A percentile compares a stretch with the other conserved stretches of the same genome.
These are phyloP conservation scores for Tenualosa ilisha DNA, from an alignment of 2,797 vertebrate genomes.

Conservation along the genomic window DNA sequence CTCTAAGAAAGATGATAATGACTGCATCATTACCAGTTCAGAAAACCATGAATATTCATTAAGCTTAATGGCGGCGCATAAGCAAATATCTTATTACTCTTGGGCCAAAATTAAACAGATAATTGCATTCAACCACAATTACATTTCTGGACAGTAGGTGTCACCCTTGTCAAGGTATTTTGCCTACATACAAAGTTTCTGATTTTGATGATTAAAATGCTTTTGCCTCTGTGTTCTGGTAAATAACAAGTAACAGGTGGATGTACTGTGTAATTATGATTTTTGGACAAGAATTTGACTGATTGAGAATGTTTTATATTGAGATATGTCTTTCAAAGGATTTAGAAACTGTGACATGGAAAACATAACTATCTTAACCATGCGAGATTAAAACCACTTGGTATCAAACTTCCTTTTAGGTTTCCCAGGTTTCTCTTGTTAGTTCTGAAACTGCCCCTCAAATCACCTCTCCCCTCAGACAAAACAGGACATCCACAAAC, in stretches of 20 bases:
- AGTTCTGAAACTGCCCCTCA: background rate
- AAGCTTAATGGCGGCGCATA: background rate
- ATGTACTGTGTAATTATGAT: background rate
- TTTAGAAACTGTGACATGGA: background rate
- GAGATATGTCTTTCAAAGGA: background rate
- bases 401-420: background rate
- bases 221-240: background rate
- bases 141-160: conserved; percentile 43
- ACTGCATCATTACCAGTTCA: background rate
- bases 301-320: background rate
- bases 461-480: conserved; percentile 7
- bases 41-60: background rate
- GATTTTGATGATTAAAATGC: background rate
- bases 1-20: background rate
- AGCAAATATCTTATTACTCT: background rate
- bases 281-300: too few relatives aligned
- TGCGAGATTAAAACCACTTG: background rate
- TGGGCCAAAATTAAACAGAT: background rate
- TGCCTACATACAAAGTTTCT: background rate
- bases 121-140: background rate
- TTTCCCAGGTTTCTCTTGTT: background rate
- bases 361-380: background rate
- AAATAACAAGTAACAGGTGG: background rate
- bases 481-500: conserved; percentile 19
- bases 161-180: conserved; percentile 33